A percentile compares a stretch with the other conserved stretches of the same genome.
phyloP scores from a whole-genome alignment of 2,113 vertebrate species.

The Pogona vitticeps region DNA sequence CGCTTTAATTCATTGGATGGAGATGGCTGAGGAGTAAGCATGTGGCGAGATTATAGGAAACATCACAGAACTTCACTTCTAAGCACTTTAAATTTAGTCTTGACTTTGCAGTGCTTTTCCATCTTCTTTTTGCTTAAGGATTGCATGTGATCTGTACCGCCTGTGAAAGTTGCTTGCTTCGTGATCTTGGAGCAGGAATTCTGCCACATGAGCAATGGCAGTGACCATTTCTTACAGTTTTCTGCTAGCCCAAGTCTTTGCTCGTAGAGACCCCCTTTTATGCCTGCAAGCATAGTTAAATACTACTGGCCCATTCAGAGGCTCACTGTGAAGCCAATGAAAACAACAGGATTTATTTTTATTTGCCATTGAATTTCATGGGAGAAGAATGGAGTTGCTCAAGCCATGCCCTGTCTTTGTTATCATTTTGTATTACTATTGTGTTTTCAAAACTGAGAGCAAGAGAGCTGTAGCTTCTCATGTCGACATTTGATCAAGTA shows the following conservation, averaged over 20 bases:
- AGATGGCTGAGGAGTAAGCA: slow-evolving; percentile 37
- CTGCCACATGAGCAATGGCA: slow-evolving; percentile 29
- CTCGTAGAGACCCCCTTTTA: slow-evolving; percentile 42
- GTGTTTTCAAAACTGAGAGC: slow-evolving; percentile 29
- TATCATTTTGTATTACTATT: slow-evolving; percentile 24
- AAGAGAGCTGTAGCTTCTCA: slow-evolving; percentile 30
- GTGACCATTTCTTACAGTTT: slow-evolving; percentile 46
- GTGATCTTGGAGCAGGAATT: slow-evolving; percentile 43
- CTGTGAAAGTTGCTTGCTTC: slow-evolving; percentile 50
- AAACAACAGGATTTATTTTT: slow-evolving; percentile 67
- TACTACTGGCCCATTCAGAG: slow-evolving; percentile 48
- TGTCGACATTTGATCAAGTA: background rate
- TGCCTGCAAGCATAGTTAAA: slow-evolving; percentile 22
- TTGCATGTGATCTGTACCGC: slow-evolving; percentile 24
- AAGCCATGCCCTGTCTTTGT: slow-evolving; percentile 58
- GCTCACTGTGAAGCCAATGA: slow-evolving; percentile 33
- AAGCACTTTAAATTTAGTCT: slow-evolving; percentile 67
- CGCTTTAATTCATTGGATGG: slow-evolving; percentile 65
- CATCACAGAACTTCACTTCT: slow-evolving; percentile 54
- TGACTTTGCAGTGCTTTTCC: slow-evolving; percentile 59
- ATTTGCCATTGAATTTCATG: slow-evolving; percentile 48
- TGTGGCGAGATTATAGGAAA: slow-evolving; percentile 70
- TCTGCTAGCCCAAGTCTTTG: slow-evolving; percentile 43
- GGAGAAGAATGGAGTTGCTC: slow-evolving; percentile 36
- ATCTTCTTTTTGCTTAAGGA: slow-evolving; percentile 63